phyloP scores from a whole-genome alignment of 1,140 invertebrate species.

The Oryzaephilus surinamensis region DNA sequence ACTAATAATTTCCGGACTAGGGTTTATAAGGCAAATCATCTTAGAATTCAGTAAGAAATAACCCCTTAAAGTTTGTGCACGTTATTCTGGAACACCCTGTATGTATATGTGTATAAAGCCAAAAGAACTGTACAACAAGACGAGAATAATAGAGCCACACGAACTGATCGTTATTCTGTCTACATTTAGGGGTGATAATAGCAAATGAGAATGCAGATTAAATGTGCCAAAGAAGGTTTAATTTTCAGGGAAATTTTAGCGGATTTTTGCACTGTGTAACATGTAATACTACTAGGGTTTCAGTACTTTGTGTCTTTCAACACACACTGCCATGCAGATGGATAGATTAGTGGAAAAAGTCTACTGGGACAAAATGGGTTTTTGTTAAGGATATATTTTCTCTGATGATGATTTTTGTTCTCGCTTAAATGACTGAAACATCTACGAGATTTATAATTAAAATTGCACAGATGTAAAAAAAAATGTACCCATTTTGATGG shows the following conservation, averaged over 20 bases:
- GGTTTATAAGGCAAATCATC: no score
- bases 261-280: constrained; percentile 25
- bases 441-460: constrained; percentile 27
- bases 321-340: neutral
- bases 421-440: constrained; percentile 28
- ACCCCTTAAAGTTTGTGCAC: no score
- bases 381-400: constrained; percentile 24
- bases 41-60: no score
- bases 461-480: constrained; percentile 20
- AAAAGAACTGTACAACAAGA: no score
- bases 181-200: constrained; percentile 9
- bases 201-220: constrained; percentile 18
- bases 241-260: constrained; percentile 34
- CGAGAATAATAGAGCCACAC: no score
- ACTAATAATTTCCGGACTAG: no score
- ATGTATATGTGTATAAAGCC: no score
- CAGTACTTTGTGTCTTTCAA: constrained; percentile 25
- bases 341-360: constrained; percentile 20
- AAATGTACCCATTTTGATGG: constrained; percentile 7
- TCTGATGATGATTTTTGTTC: constrained; percentile 24
- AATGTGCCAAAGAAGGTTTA: constrained; percentile 32
- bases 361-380: constrained; percentile 24
- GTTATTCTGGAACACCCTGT: no score
- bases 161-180: no score
- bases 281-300: constrained; percentile 26